A percentile compares a stretch with the other conserved stretches of the same genome.
Evolutionary conservation across 2,113 vertebrate genomes (phyloP).

Genomic region (Strix aluco): DNA sequence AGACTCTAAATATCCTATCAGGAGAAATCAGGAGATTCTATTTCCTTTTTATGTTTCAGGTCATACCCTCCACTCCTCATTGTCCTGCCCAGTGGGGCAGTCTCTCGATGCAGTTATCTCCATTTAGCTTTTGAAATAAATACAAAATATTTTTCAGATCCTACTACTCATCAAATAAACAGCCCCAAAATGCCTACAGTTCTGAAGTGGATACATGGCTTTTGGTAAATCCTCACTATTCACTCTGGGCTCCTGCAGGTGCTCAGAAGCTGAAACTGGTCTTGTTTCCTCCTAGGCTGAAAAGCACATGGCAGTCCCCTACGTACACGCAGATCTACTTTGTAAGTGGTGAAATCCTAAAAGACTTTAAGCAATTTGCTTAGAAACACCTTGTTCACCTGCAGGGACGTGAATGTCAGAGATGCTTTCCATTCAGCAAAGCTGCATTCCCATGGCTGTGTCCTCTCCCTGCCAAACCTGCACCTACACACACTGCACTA

Average conservation of each 20-base stretch:
- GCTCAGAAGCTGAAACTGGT: neutral
- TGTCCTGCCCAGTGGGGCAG: neutral
- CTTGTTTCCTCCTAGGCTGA: neutral
- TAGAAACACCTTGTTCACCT: neutral
- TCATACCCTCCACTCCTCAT: neutral
- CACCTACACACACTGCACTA: neutral
- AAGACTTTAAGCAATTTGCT: neutral
- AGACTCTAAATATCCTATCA: neutral
- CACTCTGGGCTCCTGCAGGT: neutral
- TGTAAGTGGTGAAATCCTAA: neutral
- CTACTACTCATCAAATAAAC: neutral
- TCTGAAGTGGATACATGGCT: neutral
- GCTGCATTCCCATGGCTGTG: rapidly evolving
- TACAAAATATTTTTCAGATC: neutral
- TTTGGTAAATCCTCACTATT: neutral
- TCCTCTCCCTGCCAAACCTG: neutral
- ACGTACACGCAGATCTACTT: neutral
- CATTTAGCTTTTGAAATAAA: neutral
- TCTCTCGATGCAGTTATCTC: neutral
- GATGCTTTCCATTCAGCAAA: neutral
- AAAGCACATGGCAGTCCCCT: rapidly evolving
- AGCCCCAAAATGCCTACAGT: rapidly evolving
- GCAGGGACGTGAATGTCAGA: neutral
- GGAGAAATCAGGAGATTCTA: neutral
- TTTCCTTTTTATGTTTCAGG: neutral